Evolutionary conservation across 2,113 vertebrate genomes (phyloP).

Genomic region (Microtus richardsoni): DNA sequence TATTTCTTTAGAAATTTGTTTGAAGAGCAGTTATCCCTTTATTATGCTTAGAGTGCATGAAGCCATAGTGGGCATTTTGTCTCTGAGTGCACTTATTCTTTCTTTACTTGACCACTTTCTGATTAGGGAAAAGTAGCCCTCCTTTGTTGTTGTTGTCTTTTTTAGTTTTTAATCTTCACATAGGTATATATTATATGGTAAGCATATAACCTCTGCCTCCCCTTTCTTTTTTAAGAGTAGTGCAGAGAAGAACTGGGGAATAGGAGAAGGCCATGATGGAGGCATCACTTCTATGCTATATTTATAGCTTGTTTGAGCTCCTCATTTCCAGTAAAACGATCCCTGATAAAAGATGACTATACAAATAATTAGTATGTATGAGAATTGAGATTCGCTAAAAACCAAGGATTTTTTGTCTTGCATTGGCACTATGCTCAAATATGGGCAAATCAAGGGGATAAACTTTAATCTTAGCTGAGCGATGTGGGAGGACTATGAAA

Average conservation of each 20-base stretch:
- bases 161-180: not conserved
- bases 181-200: not conserved
- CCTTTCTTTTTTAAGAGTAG: not conserved
- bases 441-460: not conserved
- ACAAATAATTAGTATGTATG: not conserved
- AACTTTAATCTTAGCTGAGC: not conserved
- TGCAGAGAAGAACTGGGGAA: not conserved
- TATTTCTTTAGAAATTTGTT: conserved; percentile 46
- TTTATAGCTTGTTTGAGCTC: not conserved
- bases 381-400: not conserved
- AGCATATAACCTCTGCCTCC: not conserved
- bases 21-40: conserved; percentile 45
- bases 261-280: not conserved
- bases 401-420: not conserved
- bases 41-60: not conserved
- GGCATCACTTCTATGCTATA: not conserved
- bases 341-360: not conserved
- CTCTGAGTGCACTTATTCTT: not conserved
- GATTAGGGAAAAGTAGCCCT: not conserved
- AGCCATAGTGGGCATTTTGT: not conserved
- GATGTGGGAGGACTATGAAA: not conserved
- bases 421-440: not conserved
- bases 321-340: not conserved
- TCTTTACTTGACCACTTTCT: not conserved
- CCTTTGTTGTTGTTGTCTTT: not conserved